phyloP scores from a whole-genome alignment of 1,140 invertebrate genomes.

The Bombus breviceps region DNA sequence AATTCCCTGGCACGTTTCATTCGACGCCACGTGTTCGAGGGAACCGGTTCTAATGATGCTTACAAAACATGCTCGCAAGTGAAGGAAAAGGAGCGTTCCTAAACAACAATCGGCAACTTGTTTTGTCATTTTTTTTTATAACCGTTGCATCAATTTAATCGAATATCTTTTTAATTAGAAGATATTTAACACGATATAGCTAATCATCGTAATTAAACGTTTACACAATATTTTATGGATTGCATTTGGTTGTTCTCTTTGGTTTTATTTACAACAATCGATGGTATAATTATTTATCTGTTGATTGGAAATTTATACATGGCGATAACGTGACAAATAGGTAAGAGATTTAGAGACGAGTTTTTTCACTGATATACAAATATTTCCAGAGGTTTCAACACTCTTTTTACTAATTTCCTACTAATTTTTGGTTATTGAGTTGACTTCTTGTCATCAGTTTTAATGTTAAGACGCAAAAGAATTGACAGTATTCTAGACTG shows the following conservation, averaged over 20 bases:
- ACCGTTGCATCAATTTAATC: not conserved
- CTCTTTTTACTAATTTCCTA: too few relatives aligned
- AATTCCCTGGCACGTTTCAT: conserved; percentile 66
- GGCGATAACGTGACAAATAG: too few relatives aligned
- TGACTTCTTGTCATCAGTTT: too few relatives aligned
- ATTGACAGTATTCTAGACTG: too few relatives aligned
- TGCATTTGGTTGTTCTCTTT: not conserved
- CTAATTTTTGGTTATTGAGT: too few relatives aligned
- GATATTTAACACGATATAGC: not conserved
- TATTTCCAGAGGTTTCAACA: too few relatives aligned
- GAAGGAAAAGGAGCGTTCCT: conserved; percentile 10
- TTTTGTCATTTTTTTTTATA: not conserved
- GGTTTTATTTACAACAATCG: not conserved
- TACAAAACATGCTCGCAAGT: conserved; percentile 35
- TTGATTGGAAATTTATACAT: too few relatives aligned
- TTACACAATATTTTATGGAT: not conserved
- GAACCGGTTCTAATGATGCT: conserved; percentile 65
- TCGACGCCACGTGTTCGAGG: conserved; percentile 59
- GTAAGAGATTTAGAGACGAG: too few relatives aligned
- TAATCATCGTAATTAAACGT: not conserved
- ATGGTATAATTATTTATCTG: too few relatives aligned
- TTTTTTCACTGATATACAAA: too few relatives aligned
- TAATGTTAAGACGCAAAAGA: too few relatives aligned
- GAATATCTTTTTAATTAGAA: not conserved
- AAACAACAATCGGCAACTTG: conserved; percentile 21